Conservation (phyloP, 2,888 invertebrate genomes). For the Itoplectis maculator region DNA sequence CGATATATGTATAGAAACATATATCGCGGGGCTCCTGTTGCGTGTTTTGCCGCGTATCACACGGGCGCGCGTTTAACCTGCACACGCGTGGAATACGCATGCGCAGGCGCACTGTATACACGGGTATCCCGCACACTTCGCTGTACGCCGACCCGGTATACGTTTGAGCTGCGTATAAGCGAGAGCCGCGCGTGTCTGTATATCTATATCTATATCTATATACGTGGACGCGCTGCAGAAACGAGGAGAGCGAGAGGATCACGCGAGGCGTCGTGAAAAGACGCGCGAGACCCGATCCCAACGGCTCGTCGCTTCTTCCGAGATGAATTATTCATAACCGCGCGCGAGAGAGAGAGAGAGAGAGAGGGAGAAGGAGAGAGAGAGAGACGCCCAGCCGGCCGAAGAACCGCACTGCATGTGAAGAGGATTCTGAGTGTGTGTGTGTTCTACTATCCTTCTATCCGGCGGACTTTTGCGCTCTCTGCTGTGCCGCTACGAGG, state of each 20-base stretch:
- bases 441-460: conserved; percentile 48
- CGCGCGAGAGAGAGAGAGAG: background rate
- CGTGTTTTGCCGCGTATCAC: conserved; percentile 14
- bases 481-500: too few relatives aligned
- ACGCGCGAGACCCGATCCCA: conserved; percentile 72
- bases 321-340: conserved; percentile 82
- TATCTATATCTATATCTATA: too few relatives aligned
- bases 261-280: conserved; percentile 77
- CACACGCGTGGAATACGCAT: conserved; percentile 17
- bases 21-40: conserved; percentile 14
- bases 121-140: conserved; percentile 11
- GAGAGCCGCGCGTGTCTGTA: too few relatives aligned
- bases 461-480: conserved; percentile 67
- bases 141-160: conserved; percentile 33
- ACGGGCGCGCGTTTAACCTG: conserved; percentile 39
- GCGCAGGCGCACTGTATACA: background rate
- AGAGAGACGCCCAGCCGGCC: conserved; percentile 17
- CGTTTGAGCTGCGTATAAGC: conserved; percentile 51
- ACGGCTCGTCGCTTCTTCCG: conserved; percentile 75
- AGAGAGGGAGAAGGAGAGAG: conserved; percentile 37
- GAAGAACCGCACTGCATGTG: conserved; percentile 43
- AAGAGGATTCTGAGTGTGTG: conserved; percentile 9
- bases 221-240: conserved; percentile 53
- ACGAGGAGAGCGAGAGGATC: conserved; percentile 73
- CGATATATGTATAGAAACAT: background rate